Evolutionary conservation across 2,888 invertebrate genomes (phyloP).

Genomic region (Microplitis deprimator): DNA sequence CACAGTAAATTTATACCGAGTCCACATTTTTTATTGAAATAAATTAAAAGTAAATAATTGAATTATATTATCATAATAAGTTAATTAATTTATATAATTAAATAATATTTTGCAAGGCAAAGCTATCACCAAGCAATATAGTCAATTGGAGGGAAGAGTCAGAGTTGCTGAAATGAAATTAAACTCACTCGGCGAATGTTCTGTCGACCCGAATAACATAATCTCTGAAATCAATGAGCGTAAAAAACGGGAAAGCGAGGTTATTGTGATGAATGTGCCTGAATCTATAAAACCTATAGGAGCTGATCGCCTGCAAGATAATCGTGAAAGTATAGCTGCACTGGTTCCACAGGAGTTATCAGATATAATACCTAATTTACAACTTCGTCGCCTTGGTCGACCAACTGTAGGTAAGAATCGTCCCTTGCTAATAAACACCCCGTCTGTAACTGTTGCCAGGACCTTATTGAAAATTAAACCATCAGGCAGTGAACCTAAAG

Average conservation of each 20-base stretch:
- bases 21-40: no score
- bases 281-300: not conserved
- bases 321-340: not conserved
- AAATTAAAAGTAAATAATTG: no score
- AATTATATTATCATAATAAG: no score
- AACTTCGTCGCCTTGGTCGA: not conserved
- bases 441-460: not conserved
- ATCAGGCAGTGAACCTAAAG: not conserved
- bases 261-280: not conserved
- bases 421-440: not conserved
- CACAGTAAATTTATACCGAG: no score
- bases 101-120: no score
- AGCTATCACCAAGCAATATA: not conserved
- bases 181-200: not conserved
- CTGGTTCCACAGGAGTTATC: not conserved
- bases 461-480: not conserved
- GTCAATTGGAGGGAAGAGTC: not conserved
- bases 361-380: not conserved
- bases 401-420: not conserved
- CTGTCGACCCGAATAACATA: not conserved
- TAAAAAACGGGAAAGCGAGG: not conserved
- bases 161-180: not conserved
- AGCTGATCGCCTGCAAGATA: not conserved
- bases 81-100: no score
- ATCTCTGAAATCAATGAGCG: not conserved